Conservation (phyloP, 2,113 vertebrate species). For the Cisticola juncidis region DNA sequence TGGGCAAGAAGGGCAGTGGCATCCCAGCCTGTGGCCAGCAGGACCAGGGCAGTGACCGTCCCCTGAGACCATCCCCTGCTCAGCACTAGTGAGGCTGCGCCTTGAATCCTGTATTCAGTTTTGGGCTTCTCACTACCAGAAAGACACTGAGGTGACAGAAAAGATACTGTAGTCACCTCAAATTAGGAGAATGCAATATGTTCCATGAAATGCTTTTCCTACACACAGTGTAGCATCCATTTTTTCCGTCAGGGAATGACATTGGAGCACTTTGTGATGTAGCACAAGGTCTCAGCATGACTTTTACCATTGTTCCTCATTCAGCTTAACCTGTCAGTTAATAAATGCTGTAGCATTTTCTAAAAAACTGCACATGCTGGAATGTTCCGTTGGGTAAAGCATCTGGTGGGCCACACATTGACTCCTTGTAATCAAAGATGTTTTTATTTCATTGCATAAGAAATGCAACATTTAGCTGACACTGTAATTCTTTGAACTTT, state of each 20-base stretch:
- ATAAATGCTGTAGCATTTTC: background rate
- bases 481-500: background rate
- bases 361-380: background rate
- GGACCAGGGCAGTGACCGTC: background rate
- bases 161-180: background rate
- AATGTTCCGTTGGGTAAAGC: background rate
- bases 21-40: background rate
- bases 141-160: background rate
- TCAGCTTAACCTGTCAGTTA: background rate
- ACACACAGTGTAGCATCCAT: rapidly evolving
- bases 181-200: background rate
- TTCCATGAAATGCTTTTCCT: background rate
- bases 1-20: background rate
- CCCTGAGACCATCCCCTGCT: too few species aligned
- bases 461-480: background rate
- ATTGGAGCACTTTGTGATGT: background rate
- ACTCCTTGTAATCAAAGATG: background rate
- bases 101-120: background rate
- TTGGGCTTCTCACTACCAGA: background rate
- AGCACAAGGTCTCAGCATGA: background rate
- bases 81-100: background rate
- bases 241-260: background rate
- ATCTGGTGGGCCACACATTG: background rate
- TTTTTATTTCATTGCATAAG: background rate
- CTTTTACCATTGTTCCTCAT: background rate